phyloP scores from a whole-genome alignment of 2,888 invertebrate genomes.

The Celastrina argiolus region DNA sequence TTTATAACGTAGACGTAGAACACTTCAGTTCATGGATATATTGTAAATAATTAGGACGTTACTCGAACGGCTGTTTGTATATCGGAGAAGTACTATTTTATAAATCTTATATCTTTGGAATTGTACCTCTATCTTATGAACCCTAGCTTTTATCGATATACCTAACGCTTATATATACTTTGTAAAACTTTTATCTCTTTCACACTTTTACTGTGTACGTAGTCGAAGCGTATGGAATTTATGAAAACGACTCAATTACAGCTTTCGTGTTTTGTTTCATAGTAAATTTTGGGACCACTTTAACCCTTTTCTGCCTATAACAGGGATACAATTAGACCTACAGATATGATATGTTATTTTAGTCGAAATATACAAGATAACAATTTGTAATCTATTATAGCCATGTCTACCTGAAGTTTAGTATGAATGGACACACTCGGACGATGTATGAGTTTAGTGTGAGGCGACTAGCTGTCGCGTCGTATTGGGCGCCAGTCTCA shows the following conservation, averaged over 20 bases:
- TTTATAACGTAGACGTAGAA: constrained; percentile 38
- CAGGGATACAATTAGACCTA: constrained; percentile 45
- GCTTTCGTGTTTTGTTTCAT: constrained; percentile 68
- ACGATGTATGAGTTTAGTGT: constrained; percentile 37
- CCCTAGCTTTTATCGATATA: constrained; percentile 19
- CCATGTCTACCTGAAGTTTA: constrained; percentile 59
- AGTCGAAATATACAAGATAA: constrained; percentile 32
- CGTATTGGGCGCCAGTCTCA: constrained; percentile 62
- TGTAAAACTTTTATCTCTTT: constrained; percentile 29
- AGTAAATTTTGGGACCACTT: constrained; percentile 76
- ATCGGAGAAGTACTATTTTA: constrained; percentile 72
- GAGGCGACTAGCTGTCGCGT: constrained; percentile 69
- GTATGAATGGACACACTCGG: constrained; percentile 62
- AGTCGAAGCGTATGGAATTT: constrained; percentile 31
- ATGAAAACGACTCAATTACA: constrained; percentile 41
- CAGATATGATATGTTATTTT: constrained; percentile 37
- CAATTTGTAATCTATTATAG: constrained; percentile 31
- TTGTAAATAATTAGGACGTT: constrained; percentile 60
- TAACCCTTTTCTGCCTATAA: constrained; percentile 48
- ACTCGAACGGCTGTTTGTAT: constrained; percentile 54
- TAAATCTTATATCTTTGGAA: constrained; percentile 53
- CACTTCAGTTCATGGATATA: constrained; percentile 57
- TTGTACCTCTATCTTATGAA: constrained; percentile 33
- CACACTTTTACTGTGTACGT: constrained; percentile 35
- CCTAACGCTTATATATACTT: constrained; percentile 26